These are phyloP conservation scores for Spatula clypeata DNA, from an alignment of 2,797 vertebrate species.

Conservation along the genomic window DNA sequence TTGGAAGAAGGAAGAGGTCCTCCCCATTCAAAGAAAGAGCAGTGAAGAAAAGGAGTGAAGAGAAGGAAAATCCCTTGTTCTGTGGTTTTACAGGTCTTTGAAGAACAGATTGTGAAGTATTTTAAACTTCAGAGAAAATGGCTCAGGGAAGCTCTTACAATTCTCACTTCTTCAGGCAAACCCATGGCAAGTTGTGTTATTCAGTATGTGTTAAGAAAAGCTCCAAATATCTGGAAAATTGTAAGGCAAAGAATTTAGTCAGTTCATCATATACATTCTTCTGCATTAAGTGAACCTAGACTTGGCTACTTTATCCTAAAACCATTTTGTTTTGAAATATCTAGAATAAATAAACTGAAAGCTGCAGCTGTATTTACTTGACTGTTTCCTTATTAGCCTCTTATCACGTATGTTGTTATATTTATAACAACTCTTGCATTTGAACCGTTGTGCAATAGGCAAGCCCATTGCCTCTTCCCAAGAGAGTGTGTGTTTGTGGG, in stretches of 20 bases:
- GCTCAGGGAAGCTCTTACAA: background rate
- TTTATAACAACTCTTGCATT: conserved; percentile 3
- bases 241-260: background rate
- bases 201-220: background rate
- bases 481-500: background rate
- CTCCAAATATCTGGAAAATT: background rate
- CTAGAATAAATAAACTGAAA: conserved; percentile 47
- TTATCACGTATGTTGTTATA: conserved; percentile 37
- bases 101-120: background rate
- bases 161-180: background rate
- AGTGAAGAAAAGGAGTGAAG: background rate
- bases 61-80: background rate
- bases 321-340: conserved; percentile 36
- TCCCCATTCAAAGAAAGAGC: background rate
- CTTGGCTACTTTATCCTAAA: conserved; percentile 25
- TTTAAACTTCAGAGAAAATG: background rate
- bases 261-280: conserved; percentile 27
- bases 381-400: conserved; percentile 20
- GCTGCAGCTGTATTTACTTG: conserved; percentile 60
- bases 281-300: background rate
- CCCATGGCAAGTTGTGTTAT: background rate
- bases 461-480: background rate
- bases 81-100: background rate
- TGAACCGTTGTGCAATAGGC: background rate
- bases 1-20: background rate